Conservation (phyloP, 2,888 invertebrate species). For the Pyrrhosoma nymphula region DNA sequence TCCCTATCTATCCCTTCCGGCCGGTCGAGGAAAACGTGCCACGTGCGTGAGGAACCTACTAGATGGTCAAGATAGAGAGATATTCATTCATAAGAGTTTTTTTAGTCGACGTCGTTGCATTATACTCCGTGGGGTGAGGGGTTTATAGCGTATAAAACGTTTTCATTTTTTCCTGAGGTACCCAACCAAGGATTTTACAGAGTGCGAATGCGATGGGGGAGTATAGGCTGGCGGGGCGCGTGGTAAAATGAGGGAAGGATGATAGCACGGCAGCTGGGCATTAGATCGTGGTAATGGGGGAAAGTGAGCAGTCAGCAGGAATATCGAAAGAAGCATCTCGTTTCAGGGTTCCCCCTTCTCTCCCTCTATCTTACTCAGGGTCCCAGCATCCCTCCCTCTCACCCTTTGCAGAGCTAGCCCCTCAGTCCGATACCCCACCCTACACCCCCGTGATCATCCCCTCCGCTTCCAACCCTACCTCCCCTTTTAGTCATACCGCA, state of each 20-base stretch:
- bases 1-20: background rate
- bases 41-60: background rate
- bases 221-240: background rate
- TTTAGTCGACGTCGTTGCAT: background rate
- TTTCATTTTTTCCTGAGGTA: background rate
- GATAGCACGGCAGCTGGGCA: slow-evolving; percentile 46
- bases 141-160: background rate
- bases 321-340: slow-evolving; percentile 62
- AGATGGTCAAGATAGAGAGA: slow-evolving; percentile 10
- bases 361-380: background rate
- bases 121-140: background rate
- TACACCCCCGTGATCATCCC: background rate
- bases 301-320: slow-evolving; percentile 65
- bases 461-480: background rate
- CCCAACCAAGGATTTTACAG: slow-evolving; percentile 12
- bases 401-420: background rate
- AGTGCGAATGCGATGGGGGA: slow-evolving; percentile 13
- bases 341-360: background rate
- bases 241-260: background rate
- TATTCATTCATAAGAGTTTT: background rate
- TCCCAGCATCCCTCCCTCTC: background rate
- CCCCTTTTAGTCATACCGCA: slow-evolving; percentile 46
- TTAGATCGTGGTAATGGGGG: slow-evolving; percentile 66
- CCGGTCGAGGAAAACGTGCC: background rate
- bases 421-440: background rate